Conservation (phyloP, 2,888 invertebrate species). For the Cryptocheilus praepositus region DNA sequence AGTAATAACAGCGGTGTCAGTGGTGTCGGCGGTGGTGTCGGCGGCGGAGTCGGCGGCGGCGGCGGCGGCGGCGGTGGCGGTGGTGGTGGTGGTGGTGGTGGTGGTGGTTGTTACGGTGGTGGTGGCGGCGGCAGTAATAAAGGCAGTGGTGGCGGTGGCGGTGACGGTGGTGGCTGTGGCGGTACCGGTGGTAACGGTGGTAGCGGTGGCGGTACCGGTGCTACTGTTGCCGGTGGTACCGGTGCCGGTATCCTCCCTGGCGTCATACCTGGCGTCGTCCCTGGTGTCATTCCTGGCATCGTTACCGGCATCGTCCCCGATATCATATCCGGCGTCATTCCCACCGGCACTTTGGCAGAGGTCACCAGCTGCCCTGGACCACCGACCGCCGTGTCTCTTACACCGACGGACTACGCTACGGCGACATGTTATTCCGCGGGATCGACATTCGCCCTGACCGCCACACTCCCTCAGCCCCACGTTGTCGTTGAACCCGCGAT, state of each 20-base stretch:
- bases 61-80: no score
- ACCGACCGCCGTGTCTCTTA: slow-evolving; percentile 59
- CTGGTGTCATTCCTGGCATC: slow-evolving; percentile 47
- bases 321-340: slow-evolving; percentile 36
- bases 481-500: slow-evolving; percentile 56
- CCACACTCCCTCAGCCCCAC: slow-evolving; percentile 62
- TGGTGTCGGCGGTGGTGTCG: no score
- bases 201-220: slow-evolving; percentile 22
- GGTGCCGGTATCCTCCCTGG: slow-evolving; percentile 47
- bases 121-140: slow-evolving; percentile 55
- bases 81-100: no score
- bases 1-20: slow-evolving; percentile 42
- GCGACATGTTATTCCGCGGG: slow-evolving; percentile 65
- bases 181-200: slow-evolving; percentile 62
- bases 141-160: slow-evolving; percentile 36
- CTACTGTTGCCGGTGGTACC: slow-evolving; percentile 47
- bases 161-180: slow-evolving; percentile 34
- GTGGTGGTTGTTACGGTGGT: no score
- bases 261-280: slow-evolving; percentile 42
- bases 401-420: slow-evolving; percentile 68
- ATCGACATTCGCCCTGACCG: slow-evolving; percentile 72
- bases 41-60: no score
- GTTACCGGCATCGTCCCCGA: slow-evolving; percentile 34
- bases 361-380: slow-evolving; percentile 69
- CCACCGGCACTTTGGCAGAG: slow-evolving; percentile 55